These are phyloP conservation scores for Drosophila borborema DNA, from an alignment of 2,888 invertebrate species.

Conservation along the genomic window DNA sequence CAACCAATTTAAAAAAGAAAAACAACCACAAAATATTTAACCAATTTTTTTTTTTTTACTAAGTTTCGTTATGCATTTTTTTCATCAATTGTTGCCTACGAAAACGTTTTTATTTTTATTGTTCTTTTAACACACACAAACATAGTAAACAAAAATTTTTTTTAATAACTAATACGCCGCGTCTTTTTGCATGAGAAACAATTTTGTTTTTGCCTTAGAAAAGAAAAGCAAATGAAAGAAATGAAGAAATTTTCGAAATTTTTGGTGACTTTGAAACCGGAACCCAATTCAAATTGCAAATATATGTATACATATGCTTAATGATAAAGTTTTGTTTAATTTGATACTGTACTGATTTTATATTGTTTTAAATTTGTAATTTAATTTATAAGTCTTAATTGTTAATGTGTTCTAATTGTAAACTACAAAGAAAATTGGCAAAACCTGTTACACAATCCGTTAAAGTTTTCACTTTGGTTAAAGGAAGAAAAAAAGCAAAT, in stretches of 20 bases:
- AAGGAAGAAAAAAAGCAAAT: slow-evolving; percentile 10
- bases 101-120: slow-evolving; percentile 30
- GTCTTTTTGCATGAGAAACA: slow-evolving; percentile 35
- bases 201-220: slow-evolving; percentile 36
- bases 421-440: slow-evolving; percentile 72
- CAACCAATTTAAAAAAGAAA: slow-evolving; percentile 18
- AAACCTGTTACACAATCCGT: slow-evolving; percentile 70
- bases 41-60: slow-evolving; percentile 39
- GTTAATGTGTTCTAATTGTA: slow-evolving; percentile 79
- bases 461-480: slow-evolving; percentile 56
- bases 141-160: slow-evolving; percentile 44
- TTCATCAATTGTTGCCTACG: slow-evolving; percentile 42
- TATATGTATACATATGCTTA: slow-evolving; percentile 68
- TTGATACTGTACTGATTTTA: slow-evolving; percentile 79
- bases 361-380: slow-evolving; percentile 80
- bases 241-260: slow-evolving; percentile 33
- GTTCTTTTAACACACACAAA: slow-evolving; percentile 68
- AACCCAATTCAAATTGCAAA: slow-evolving; percentile 73
- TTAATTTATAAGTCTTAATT: slow-evolving; percentile 73
- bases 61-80: slow-evolving; percentile 58
- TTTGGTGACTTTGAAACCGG: slow-evolving; percentile 72
- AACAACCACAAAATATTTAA: slow-evolving; percentile 42
- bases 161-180: slow-evolving; percentile 40
- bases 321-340: slow-evolving; percentile 74
- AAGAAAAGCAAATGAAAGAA: slow-evolving; percentile 1